Conservation (phyloP, 35 echinoderm and acorn worm genomes). For the Eucidaris tribuloides region DNA sequence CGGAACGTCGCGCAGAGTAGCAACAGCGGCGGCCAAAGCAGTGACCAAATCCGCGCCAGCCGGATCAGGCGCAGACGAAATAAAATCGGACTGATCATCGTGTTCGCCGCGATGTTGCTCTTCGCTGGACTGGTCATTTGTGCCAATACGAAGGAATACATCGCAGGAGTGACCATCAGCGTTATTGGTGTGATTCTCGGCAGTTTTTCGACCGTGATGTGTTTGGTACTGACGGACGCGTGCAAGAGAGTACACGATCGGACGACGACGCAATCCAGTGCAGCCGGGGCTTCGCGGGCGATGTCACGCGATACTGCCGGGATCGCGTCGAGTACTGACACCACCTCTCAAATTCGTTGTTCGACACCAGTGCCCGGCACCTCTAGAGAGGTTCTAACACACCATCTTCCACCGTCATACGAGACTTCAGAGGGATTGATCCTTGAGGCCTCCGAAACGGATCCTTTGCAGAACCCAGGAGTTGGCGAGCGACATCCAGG, state of each 20-base stretch:
- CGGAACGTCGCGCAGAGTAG: too few species aligned
- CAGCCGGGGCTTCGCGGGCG: too few species aligned
- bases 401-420: background rate
- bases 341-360: too few species aligned
- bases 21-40: too few species aligned
- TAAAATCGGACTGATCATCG: background rate
- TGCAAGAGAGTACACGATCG: constrained; percentile 23
- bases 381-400: background rate
- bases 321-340: too few species aligned
- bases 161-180: constrained; percentile 5
- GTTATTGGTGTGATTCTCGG: constrained; percentile 5
- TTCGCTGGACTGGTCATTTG: constrained; percentile 24
- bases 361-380: too few species aligned
- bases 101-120: constrained; percentile 2
- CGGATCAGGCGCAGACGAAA: background rate
- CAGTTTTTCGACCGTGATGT: constrained; percentile 5
- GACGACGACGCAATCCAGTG: too few species aligned
- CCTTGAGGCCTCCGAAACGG: too few species aligned
- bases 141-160: constrained; percentile 17
- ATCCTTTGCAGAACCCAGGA: too few species aligned
- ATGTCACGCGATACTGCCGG: too few species aligned
- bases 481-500: too few species aligned
- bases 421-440: background rate
- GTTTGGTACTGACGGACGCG: constrained; percentile 1
- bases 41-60: too few species aligned